Percentiles rank a stretch among this genome's conserved stretches.
These are phyloP conservation scores for Philotrypesis tridentata DNA, from an alignment of 1,140 invertebrate genomes.

Conservation along the genomic window DNA sequence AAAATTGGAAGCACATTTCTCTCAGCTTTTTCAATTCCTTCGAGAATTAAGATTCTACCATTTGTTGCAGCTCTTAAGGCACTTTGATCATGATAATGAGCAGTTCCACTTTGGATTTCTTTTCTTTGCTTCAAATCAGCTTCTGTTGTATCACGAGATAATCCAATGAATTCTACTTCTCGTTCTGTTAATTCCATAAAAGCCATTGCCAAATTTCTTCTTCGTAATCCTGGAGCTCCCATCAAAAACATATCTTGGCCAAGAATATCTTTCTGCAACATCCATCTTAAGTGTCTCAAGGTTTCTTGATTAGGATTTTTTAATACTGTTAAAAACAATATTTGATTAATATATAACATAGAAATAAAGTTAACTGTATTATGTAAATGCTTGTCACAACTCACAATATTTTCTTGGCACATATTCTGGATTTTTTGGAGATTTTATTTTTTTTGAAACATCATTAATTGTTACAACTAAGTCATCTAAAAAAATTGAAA, in stretches of 20 bases:
- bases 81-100: slow-evolving; percentile 96
- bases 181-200: slow-evolving; percentile 91
- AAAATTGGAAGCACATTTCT: slow-evolving; percentile 96
- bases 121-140: slow-evolving; percentile 96
- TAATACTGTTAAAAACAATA: slow-evolving; percentile 54
- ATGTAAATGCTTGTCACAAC: slow-evolving; percentile 64
- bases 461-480: slow-evolving; percentile 82
- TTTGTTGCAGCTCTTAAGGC: slow-evolving; percentile 92
- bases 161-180: slow-evolving; percentile 94
- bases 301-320: slow-evolving; percentile 78
- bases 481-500: slow-evolving; percentile 57
- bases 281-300: slow-evolving; percentile 91
- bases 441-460: slow-evolving; percentile 79
- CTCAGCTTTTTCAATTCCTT: slow-evolving; percentile 98
- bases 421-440: slow-evolving; percentile 82
- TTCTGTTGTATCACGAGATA: slow-evolving; percentile 97
- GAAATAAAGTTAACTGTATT: slow-evolving; percentile 40
- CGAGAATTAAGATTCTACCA: slow-evolving; percentile 92
- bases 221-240: slow-evolving; percentile 88
- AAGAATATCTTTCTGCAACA: slow-evolving; percentile 93
- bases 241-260: slow-evolving; percentile 97
- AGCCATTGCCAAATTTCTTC: slow-evolving; percentile 87
- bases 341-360: slow-evolving; percentile 51
- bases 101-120: slow-evolving; percentile 91
- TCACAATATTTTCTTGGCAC: slow-evolving; percentile 90